phyloP scores from a whole-genome alignment of 1,140 invertebrate genomes.

The Sminthurinus signatus region DNA sequence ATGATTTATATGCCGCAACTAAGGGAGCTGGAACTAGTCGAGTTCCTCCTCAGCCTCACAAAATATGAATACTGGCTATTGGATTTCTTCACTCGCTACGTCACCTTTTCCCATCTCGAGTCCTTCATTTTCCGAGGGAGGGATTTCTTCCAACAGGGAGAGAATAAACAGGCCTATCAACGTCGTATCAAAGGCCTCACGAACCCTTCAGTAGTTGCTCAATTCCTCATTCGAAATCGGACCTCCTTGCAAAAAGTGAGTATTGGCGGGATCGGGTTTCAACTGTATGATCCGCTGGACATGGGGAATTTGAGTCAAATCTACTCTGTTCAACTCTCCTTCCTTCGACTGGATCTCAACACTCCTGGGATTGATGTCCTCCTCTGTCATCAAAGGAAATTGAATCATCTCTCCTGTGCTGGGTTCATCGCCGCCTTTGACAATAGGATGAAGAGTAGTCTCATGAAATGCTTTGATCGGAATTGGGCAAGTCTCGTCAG shows the following conservation, averaged over 20 bases:
- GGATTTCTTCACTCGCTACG: background rate
- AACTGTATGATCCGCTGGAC: background rate
- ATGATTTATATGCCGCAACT: background rate
- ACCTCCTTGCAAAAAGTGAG: background rate
- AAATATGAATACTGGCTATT: constrained; percentile 6
- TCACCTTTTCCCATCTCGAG: background rate
- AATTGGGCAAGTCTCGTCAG: background rate
- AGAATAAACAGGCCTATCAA: background rate
- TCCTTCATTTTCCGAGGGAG: background rate
- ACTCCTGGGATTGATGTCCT: background rate
- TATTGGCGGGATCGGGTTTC: background rate
- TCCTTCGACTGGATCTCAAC: background rate
- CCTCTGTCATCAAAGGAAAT: background rate
- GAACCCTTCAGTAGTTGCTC: background rate
- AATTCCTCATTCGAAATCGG: background rate
- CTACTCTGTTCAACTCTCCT: background rate
- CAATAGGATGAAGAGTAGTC: background rate
- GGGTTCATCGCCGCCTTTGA: background rate
- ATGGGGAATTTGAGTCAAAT: background rate
- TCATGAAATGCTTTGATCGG: background rate
- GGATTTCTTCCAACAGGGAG: background rate
- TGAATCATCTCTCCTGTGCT: background rate
- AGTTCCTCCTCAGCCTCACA: background rate
- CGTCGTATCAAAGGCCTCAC: background rate
- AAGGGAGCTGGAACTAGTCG: background rate